These are phyloP conservation scores for Julus scandinavius DNA, from an alignment of 2,888 invertebrate genomes.

Conservation along the genomic window DNA sequence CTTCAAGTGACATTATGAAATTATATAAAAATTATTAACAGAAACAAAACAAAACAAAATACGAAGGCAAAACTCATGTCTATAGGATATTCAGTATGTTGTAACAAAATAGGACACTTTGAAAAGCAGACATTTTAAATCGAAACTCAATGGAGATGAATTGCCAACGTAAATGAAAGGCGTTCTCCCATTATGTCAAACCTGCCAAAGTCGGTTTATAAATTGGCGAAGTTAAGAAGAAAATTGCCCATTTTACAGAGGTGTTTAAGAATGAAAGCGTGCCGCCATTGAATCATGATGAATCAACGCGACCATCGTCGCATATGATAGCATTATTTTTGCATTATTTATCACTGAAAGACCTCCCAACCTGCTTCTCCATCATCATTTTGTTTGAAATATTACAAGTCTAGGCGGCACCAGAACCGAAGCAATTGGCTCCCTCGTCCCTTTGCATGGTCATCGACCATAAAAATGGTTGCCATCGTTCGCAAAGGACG, in stretches of 20 bases:
- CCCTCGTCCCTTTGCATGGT: neutral
- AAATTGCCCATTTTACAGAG: neutral
- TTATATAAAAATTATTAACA: no score
- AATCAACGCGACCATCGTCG: neutral
- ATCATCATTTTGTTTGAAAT: slow-evolving; percentile 26
- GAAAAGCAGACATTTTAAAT: neutral
- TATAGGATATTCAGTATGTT: neutral
- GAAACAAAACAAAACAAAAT: no score
- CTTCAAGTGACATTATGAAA: no score
- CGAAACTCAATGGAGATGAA: neutral
- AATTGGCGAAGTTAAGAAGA: neutral
- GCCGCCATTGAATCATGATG: neutral
- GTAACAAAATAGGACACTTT: neutral
- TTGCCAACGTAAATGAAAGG: neutral
- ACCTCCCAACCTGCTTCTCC: slow-evolving; percentile 15
- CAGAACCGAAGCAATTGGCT: neutral
- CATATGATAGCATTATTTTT: slow-evolving; percentile 4
- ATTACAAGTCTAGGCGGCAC: neutral
- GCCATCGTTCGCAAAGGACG: neutral
- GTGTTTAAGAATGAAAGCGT: neutral
- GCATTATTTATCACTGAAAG: neutral
- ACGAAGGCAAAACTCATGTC: no score
- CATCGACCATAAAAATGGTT: slow-evolving; percentile 6
- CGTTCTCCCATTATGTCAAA: neutral
- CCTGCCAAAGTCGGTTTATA: neutral